Base-by-base conservation (phyloP, 2,113 vertebrate genomes). In the Halcyon senegalensis region DNA sequence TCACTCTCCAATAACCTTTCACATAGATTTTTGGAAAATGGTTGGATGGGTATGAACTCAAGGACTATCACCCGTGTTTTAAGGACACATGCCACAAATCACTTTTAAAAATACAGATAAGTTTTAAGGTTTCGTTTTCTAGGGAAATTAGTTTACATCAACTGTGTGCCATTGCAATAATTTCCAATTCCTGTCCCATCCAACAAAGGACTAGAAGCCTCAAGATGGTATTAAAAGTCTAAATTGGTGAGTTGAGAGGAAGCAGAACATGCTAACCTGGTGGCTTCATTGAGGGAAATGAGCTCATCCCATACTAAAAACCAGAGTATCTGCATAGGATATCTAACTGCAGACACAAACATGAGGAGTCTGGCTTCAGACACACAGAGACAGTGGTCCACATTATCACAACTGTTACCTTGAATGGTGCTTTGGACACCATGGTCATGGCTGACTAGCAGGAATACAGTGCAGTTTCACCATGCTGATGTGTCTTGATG, bases 361-460 rank as follows among this genome's bases (percentile, higher is more conserved):
- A 43, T 2, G 1, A 17, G 6, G 16, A 27, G 10, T 13, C 44
- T 78, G 55, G 31, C 18, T 64, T 73, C 59, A 14, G 30, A 28
- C 25, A 53, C 51, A 30, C 53, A 56, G 53, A 56, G 28, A 28
- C 53, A 56, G 51, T 44, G 63, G 11, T 53, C 51, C 30, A 33
- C 4, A 0, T 27, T 35, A 41, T 30, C 79, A 50, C 16, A 50
- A 1, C 5, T 25, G 53, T 31, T 77, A 11, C 16, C 77, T 1
- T 43, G 5, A 30, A 39, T 15, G 9, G n/a, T 33, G 64, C 48
- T 13, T 5, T 84, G 62, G n/a, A 11, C 66, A 82, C 41, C 21
- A 21, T 0, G 9, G 24, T 33, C 55, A 24, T 0, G 11, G 41
- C 44, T 35, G n/a, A n/a, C 15, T 2, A n/a, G 50, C n/a, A 93